Evolutionary conservation across 2,888 invertebrate species (phyloP), one percentile per base, ranked within the genome.

Genomic region (Eupithecia insigniata): DNA sequence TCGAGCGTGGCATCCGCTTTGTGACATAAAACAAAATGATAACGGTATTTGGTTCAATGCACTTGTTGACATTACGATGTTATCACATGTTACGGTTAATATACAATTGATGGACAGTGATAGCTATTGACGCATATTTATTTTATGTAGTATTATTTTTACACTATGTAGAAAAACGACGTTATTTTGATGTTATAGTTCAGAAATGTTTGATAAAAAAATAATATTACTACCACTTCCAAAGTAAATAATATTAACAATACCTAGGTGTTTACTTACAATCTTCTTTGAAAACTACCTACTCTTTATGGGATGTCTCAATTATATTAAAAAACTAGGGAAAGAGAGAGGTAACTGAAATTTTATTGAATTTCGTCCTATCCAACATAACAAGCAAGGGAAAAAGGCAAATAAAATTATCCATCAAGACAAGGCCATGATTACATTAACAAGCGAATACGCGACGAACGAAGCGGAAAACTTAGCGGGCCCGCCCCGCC

Each of bases 391-490:
- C 58, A 71, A 64, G 36, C 28, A 64, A 64, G 58, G 34, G 51
- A 70, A 71, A 71, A 69, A 32, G 32, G 70, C 66, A 74, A 78
- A 83, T 82, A 82, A 85, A 85, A 88, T 87, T 87, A 85, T 83
- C 81, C 77, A 79, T 87, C 80, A 84, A 82, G 78, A 82, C 82
- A 87, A 87, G 84, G 85, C 83, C 76, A 79, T 84, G 88, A 89
- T 90, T 89, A 90, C 84, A 90, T 87, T 91, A 91, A 90, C 88
- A 81, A 90, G 89, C 84, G 86, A 82, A 81, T 87, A 83, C 86
- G 84, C 85, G 85, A 83, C 85, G 85, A 88, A 86, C 91, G 89
- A 89, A 86, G 92, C 92, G 91, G 90, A 90, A 92, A 92, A 89
- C 85, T 85, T 87, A 83, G 84, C 85, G 80, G 76, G 76, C 72